Evolutionary conservation across 2,113 vertebrate genomes (phyloP).

Genomic region (Cryptomyrus ogoouensis): DNA sequence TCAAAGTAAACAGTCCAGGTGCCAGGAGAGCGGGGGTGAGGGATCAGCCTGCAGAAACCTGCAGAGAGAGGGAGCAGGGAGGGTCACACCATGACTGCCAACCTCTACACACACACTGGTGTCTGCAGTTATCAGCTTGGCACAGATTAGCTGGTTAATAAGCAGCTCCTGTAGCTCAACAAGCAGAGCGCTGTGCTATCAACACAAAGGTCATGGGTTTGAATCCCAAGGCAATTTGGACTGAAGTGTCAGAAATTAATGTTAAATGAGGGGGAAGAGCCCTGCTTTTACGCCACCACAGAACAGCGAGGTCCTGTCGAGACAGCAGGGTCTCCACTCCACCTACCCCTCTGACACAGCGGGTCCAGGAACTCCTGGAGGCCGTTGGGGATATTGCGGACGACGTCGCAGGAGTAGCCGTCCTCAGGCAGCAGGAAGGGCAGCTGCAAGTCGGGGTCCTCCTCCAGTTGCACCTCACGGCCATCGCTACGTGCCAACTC

Average conservation of each 20-base stretch:
- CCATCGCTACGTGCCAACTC: constrained; percentile 93
- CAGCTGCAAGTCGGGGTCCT: constrained; percentile 95
- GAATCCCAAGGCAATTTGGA: background rate
- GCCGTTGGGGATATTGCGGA: constrained; percentile 88
- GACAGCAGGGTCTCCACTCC: background rate
- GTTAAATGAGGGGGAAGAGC: background rate
- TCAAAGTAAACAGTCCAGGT: constrained; percentile 95
- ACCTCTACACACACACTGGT: too few species aligned
- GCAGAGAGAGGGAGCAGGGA: background rate
- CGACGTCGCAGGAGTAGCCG: constrained; percentile 95
- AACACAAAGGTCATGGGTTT: background rate
- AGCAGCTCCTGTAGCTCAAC: background rate
- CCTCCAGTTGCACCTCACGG: constrained; percentile 87
- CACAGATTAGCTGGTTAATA: background rate
- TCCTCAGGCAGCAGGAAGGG: constrained; percentile 95
- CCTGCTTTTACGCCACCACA: background rate
- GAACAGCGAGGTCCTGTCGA: background rate
- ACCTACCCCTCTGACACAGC: constrained; percentile 85
- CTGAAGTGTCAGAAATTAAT: background rate
- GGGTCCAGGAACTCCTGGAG: constrained; percentile 96
- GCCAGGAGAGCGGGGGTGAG: constrained; percentile 82
- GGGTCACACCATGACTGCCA: background rate
- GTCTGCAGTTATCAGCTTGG: background rate
- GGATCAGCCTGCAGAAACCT: constrained; percentile 85
- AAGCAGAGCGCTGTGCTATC: background rate